Evolutionary conservation across 2,797 vertebrate species (phyloP).

Genomic region (Mus spretus): DNA sequence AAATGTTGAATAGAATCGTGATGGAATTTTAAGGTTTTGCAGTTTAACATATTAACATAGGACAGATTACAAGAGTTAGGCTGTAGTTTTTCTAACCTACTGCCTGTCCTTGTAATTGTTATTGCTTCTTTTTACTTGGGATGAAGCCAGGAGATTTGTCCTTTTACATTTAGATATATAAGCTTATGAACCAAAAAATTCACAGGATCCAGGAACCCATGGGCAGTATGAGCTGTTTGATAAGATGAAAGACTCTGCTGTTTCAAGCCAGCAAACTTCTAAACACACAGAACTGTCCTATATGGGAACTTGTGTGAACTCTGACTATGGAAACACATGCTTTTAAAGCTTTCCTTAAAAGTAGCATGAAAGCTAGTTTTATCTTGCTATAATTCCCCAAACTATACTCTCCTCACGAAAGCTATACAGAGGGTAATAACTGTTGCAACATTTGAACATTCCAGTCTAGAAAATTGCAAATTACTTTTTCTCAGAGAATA

Average conservation of each 20-base stretch:
- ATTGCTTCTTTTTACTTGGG: background rate
- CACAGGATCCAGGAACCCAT: background rate
- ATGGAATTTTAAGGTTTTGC: background rate
- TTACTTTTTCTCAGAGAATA: constrained; percentile 25
- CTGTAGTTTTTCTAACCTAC: background rate
- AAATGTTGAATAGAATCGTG: constrained; percentile 46
- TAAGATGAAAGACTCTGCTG: background rate
- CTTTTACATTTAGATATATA: background rate
- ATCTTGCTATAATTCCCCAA: constrained; percentile 71
- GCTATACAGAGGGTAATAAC: constrained; percentile 75
- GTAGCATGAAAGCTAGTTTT: constrained; percentile 70
- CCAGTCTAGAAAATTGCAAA: constrained; percentile 59
- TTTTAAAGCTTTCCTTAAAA: constrained; percentile 41
- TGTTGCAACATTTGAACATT: constrained; percentile 56
- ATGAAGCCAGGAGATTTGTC: background rate
- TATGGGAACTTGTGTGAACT: rapidly evolving
- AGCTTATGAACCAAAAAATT: background rate
- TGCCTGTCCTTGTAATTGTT: background rate
- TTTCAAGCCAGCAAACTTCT: background rate
- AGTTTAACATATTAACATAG: background rate
- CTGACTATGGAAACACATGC: background rate
- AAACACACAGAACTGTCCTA: background rate
- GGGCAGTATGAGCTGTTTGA: background rate
- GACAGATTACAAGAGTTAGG: background rate
- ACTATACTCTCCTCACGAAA: constrained; percentile 60